Percentiles rank a stretch among this genome's conserved stretches.
phyloP scores from a whole-genome alignment of 2,888 invertebrate genomes.

The Andricus curvator region DNA sequence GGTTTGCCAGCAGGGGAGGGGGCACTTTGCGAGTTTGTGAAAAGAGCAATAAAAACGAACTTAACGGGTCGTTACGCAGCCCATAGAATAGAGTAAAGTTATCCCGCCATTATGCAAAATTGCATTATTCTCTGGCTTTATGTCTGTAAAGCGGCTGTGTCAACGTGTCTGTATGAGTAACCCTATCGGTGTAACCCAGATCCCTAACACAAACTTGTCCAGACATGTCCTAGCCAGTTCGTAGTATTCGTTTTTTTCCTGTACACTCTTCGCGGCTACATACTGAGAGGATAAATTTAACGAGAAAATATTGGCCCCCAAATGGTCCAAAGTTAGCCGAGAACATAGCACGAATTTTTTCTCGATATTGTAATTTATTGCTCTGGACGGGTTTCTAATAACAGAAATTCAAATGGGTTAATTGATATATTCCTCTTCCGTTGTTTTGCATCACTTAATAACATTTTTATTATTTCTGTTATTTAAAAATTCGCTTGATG shows the following conservation, averaged over 20 bases:
- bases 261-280: background rate
- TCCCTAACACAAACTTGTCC: background rate
- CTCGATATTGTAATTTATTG: conserved; percentile 7
- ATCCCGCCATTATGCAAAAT: conserved; percentile 73
- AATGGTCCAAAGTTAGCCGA: conserved; percentile 7
- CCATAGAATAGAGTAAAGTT: conserved; percentile 73
- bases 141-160: conserved; percentile 19
- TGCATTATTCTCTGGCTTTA: conserved; percentile 57
- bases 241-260: conserved; percentile 23
- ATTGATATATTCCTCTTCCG: background rate
- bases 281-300: conserved; percentile 28
- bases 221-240: background rate
- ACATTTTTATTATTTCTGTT: background rate
- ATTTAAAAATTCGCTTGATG: background rate
- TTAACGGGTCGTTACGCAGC: conserved; percentile 70
- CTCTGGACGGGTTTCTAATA: background rate
- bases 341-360: background rate
- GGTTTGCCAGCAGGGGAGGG: background rate
- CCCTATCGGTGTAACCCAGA: background rate
- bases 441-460: background rate
- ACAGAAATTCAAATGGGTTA: background rate
- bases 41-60: conserved; percentile 63
- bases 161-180: background rate
- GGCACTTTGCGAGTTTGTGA: conserved; percentile 49
- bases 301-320: conserved; percentile 17